A percentile compares a stretch with the other conserved stretches of the same genome.
phyloP scores from a whole-genome alignment of 2,113 vertebrate species.

The Aplodontia rufa region DNA sequence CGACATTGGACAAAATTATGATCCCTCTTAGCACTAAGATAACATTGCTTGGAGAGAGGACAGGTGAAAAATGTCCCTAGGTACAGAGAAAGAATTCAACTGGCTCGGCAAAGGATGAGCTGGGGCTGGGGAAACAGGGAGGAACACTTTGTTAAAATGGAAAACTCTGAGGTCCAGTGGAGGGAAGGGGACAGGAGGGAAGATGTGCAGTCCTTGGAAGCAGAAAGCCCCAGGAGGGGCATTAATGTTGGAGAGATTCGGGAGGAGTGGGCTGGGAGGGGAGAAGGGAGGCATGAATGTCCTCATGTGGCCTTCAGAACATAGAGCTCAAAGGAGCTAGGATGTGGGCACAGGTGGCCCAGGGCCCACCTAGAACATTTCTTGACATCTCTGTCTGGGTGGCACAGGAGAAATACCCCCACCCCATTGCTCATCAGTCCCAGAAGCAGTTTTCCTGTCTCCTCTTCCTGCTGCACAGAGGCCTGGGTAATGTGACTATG shows the following conservation, averaged over 20 bases:
- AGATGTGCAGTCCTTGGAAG: not conserved
- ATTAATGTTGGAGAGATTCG: not conserved
- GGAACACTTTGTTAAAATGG: not conserved
- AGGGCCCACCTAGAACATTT: not conserved
- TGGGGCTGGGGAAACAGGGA: not conserved
- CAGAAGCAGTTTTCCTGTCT: not conserved
- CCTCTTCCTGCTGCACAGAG: not conserved
- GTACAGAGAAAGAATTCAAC: conserved; percentile 50
- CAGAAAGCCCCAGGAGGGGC: not conserved
- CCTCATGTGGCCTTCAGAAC: accelerated
- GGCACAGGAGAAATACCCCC: not conserved
- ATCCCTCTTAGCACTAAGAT: conserved; percentile 68
- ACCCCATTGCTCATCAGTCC: not conserved
- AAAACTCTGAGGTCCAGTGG: not conserved
- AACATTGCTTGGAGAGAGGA: conserved; percentile 69
- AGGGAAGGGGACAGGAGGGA: not conserved
- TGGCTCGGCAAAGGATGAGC: conserved; percentile 39
- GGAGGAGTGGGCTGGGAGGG: not conserved
- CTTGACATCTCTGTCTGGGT: not conserved
- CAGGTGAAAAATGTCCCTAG: conserved; percentile 72
- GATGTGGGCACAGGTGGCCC: not conserved
- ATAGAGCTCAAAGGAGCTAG: not conserved
- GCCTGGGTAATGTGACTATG: not conserved
- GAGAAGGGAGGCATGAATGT: not conserved
- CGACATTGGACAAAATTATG: conserved; percentile 70